A percentile compares a stretch with the other conserved stretches of the same genome.
phyloP scores from a whole-genome alignment of 2,888 invertebrate species.

The Zootermopsis nevadensis region DNA sequence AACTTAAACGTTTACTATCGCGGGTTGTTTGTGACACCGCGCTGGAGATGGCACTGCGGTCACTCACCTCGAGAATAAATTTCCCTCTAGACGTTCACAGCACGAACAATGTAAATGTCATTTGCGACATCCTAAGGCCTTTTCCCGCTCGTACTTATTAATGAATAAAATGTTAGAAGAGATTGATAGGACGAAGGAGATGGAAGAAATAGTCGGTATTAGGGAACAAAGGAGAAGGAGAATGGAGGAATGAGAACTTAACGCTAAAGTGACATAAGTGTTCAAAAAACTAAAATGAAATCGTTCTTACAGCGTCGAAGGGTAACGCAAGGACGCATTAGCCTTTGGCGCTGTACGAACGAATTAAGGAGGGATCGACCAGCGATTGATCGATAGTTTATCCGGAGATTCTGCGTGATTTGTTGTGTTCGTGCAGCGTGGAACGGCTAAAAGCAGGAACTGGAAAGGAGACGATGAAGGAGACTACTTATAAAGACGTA shows the following conservation, averaged over 20 bases:
- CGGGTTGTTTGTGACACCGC: background rate
- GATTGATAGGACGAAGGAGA: background rate
- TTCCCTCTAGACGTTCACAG: slow-evolving; percentile 45
- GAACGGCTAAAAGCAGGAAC: too few species aligned
- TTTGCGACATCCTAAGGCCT: slow-evolving; percentile 44
- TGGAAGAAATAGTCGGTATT: background rate
- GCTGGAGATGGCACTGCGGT: background rate
- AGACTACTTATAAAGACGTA: too few species aligned
- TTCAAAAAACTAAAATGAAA: too few species aligned
- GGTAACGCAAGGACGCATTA: too few species aligned
- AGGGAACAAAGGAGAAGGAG: background rate
- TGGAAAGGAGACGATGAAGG: too few species aligned
- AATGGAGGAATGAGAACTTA: background rate
- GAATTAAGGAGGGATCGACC: too few species aligned
- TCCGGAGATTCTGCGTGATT: too few species aligned
- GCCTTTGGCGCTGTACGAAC: too few species aligned
- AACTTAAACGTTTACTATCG: background rate
- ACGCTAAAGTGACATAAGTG: too few species aligned
- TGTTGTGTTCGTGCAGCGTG: too few species aligned
- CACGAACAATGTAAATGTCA: slow-evolving; percentile 49
- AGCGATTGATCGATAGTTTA: too few species aligned
- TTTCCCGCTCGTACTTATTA: slow-evolving; percentile 3
- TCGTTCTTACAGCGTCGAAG: too few species aligned
- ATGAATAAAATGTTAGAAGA: background rate
- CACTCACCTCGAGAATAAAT: slow-evolving; percentile 1